Evolutionary conservation across 2,113 vertebrate species (phyloP).

Genomic region (Tetrao urogallus): DNA sequence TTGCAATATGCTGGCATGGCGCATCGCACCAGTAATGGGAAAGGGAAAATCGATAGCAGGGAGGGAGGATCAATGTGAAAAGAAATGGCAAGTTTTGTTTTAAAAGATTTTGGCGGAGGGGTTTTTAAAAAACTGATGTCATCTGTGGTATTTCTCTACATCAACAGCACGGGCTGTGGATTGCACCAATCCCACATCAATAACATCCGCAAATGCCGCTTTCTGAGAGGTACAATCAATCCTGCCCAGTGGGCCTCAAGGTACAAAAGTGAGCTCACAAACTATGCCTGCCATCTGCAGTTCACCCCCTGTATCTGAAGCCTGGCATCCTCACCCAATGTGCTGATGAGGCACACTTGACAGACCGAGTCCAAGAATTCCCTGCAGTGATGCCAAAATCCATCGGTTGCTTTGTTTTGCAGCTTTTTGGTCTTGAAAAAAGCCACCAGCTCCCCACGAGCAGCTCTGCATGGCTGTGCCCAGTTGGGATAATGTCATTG

Average conservation of each 20-base stretch:
- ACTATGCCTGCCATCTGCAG: conserved; percentile 17
- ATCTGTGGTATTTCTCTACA: not conserved
- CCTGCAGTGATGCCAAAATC: accelerated
- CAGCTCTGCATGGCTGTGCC: not conserved
- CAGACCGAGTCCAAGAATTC: accelerated
- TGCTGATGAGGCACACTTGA: accelerated
- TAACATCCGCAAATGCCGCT: conserved; percentile 60
- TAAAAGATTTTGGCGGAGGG: conserved; percentile 9
- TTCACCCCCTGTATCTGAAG: not conserved
- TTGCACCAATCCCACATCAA: conserved; percentile 38
- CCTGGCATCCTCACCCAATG: not conserved
- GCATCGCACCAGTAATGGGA: not conserved
- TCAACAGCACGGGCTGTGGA: not conserved
- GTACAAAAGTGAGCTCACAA: conserved; percentile 23
- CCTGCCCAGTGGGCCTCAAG: conserved; percentile 6
- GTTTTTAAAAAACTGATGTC: conserved; percentile 15
- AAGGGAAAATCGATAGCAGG: not conserved
- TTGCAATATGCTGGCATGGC: not conserved
- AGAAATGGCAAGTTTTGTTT: conserved; percentile 34
- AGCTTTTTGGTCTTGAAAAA: not conserved
- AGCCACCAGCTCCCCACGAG: not conserved
- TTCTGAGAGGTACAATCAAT: conserved; percentile 39
- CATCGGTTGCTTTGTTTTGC: not conserved
- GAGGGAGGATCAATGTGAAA: conserved; percentile 33
- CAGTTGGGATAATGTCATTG: not conserved